phyloP scores from a whole-genome alignment of 2,797 vertebrate genomes.

The Sebastes kiyomatsui region DNA sequence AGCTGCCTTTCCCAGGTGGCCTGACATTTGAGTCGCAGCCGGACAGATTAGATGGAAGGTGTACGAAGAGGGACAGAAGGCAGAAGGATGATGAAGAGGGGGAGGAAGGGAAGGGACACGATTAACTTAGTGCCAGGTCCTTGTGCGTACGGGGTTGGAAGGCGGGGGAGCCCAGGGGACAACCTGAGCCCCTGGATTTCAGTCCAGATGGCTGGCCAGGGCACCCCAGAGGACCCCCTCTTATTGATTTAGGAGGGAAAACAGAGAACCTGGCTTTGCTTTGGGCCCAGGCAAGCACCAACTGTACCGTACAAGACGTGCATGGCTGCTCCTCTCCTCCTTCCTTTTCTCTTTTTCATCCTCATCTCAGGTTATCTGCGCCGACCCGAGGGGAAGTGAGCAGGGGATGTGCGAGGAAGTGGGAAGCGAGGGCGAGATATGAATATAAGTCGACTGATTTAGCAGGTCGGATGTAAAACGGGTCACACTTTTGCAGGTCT shows the following conservation, averaged over 20 bases:
- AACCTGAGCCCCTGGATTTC: slow-evolving; percentile 90
- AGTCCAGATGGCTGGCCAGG: slow-evolving; percentile 78
- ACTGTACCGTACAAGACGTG: slow-evolving; percentile 71
- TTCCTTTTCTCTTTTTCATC: slow-evolving; percentile 24
- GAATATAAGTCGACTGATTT: slow-evolving; percentile 75
- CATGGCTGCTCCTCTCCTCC: slow-evolving; percentile 61
- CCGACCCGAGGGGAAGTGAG: slow-evolving; percentile 30
- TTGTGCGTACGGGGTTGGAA: slow-evolving; percentile 62
- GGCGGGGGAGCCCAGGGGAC: slow-evolving; percentile 80
- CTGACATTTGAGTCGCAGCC: slow-evolving; percentile 94
- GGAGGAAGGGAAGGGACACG: slow-evolving; percentile 67
- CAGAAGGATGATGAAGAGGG: slow-evolving; percentile 71
- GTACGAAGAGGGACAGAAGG: slow-evolving; percentile 84
- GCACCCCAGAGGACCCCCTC: slow-evolving; percentile 66
- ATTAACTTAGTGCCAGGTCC: slow-evolving; percentile 87
- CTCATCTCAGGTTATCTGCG: slow-evolving; percentile 70
- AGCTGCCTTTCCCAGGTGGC: slow-evolving; percentile 97
- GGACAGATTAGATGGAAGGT: slow-evolving; percentile 90
- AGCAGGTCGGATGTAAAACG: slow-evolving; percentile 75
- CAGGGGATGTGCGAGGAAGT: slow-evolving; percentile 25
- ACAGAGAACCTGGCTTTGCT: slow-evolving; percentile 80
- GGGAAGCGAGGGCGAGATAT: slow-evolving; percentile 52
- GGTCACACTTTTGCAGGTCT: slow-evolving; percentile 72
- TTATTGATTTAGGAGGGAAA: slow-evolving; percentile 82
- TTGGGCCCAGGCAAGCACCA: slow-evolving; percentile 52